A percentile compares a stretch with the other conserved stretches of the same genome.
Conservation (phyloP, 2,113 vertebrate species). For the Sinocyclocheilus anshuiensis region DNA sequence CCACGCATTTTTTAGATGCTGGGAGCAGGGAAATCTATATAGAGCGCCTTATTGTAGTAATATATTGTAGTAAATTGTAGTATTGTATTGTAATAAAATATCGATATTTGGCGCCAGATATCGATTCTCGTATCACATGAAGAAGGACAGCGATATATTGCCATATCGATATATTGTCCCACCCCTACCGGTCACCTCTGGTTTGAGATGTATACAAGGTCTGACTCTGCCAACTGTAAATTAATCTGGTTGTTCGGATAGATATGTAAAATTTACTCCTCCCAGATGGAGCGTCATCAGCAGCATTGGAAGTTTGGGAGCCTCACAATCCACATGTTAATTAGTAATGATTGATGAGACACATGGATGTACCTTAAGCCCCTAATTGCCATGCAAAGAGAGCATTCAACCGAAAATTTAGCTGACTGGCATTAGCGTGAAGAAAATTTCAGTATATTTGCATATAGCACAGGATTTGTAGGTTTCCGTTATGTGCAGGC, state of each 20-base stretch:
- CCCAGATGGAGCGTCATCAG: background rate
- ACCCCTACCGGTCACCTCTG: background rate
- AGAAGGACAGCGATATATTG: too few relatives aligned
- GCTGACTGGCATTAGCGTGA: background rate
- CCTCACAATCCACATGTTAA: background rate
- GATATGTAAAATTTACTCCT: background rate
- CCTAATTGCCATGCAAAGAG: background rate
- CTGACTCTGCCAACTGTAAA: background rate
- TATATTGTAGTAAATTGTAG: too few relatives aligned
- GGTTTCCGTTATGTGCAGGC: background rate
- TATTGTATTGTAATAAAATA: too few relatives aligned
- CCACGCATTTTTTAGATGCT: too few relatives aligned
- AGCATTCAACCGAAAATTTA: background rate
- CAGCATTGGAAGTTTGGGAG: background rate
- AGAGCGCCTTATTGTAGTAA: too few relatives aligned
- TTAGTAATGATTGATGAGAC: background rate
- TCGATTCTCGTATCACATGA: too few relatives aligned
- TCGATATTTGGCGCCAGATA: too few relatives aligned
- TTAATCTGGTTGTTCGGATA: background rate
- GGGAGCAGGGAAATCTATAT: too few relatives aligned
- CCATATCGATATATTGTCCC: too few relatives aligned
- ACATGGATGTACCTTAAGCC: background rate
- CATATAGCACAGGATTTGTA: background rate
- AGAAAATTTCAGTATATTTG: background rate
- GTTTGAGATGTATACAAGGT: background rate